Conservation (phyloP, 2,888 invertebrate genomes). For the Agonopterix subpropinquella region DNA sequence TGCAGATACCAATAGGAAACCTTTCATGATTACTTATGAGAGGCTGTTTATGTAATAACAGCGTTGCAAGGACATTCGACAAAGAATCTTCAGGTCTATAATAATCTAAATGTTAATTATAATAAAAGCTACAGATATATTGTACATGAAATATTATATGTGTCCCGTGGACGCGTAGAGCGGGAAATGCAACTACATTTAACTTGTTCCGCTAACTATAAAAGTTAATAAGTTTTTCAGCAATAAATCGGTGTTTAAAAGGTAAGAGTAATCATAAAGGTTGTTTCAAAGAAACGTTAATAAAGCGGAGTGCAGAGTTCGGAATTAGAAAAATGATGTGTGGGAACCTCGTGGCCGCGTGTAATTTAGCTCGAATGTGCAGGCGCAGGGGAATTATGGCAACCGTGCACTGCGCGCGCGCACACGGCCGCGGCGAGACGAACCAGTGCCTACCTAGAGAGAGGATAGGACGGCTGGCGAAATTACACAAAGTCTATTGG, state of each 20-base stretch:
- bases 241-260: slow-evolving; percentile 11
- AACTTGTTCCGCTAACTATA: background rate
- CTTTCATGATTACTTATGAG: too few relatives aligned
- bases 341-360: slow-evolving; percentile 57
- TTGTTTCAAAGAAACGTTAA: slow-evolving; percentile 35
- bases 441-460: too few relatives aligned
- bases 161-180: too few relatives aligned
- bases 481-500: too few relatives aligned
- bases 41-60: too few relatives aligned
- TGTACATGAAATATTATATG: too few relatives aligned
- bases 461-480: background rate
- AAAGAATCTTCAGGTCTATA: too few relatives aligned
- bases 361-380: slow-evolving; percentile 61
- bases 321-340: slow-evolving; percentile 62
- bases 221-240: slow-evolving; percentile 3
- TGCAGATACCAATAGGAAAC: background rate
- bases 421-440: too few relatives aligned
- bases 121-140: too few relatives aligned
- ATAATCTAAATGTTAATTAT: too few relatives aligned
- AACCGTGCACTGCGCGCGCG: slow-evolving; percentile 34
- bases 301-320: slow-evolving; percentile 45
- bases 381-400: slow-evolving; percentile 58
- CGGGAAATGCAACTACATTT: too few relatives aligned
- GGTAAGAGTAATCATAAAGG: slow-evolving; percentile 10
- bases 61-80: too few relatives aligned